Evolutionary conservation across 35 echinoderm and acorn worm genomes (phyloP), one percentile per base, ranked within the genome.

Genomic region (Stichopus chloronotus): DNA sequence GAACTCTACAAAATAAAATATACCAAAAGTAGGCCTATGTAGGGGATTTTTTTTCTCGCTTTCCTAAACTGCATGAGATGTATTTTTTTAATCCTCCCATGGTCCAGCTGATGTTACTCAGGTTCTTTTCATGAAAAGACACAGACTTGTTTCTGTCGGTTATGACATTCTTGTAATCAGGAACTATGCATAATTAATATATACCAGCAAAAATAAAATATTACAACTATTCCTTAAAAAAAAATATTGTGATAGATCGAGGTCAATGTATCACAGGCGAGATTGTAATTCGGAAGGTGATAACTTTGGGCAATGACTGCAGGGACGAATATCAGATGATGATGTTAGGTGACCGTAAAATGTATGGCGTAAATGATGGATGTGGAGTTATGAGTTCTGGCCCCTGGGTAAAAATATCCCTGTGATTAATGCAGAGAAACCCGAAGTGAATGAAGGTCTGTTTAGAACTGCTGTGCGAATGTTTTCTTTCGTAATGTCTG

Each of bases 321-420:
- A 74, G 20, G 19, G 69, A 74, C 14, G 59, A 16, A 63, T 74
- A n/a, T n/a, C 69, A 14, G 61, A 19, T 65, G 19, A 65, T 65
- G 69, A 74, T 74, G 69, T 74, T 74, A 14, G 69, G 69, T 74
- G 69, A 74, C 69, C 69, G 69, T 74, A 74, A 74, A 74, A 74
- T 74, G 69, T 74, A n/a, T 74, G 22, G 69, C 69, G 19, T 74
- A 74, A 74, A 74, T 74, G 69, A 74, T 74, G 17, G 69, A 74
- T 74, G 30, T 43, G 12, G 68, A 74, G 69, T 74, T 74, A 74
- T 74, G 69, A 74, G 69, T 20, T 74, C 69, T 74, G 69, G 69
- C 69, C 69, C 69, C 11, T 74, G 69, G 69, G 69, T 74, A 74
- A 74, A 43, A 74, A 14, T 21, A 74, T 74, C 69, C 22, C 17